Evolutionary conservation across 1,140 invertebrate genomes (phyloP).

Genomic region (Dendrolimus kikuchii): DNA sequence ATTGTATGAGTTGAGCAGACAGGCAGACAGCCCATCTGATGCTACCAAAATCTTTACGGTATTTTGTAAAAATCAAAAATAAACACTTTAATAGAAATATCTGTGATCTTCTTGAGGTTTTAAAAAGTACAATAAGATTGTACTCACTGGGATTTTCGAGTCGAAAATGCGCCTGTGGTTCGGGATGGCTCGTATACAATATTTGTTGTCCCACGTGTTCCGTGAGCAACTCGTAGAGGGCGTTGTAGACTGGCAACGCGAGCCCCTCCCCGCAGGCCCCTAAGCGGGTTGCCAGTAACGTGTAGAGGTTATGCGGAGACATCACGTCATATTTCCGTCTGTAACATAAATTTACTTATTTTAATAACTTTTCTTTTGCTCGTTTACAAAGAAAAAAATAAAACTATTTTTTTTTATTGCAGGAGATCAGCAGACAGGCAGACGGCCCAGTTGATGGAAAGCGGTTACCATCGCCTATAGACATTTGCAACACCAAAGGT

Average conservation of each 20-base stretch:
- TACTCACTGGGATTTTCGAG: conserved; percentile 97
- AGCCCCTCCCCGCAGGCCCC: conserved; percentile 79
- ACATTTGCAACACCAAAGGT: no score
- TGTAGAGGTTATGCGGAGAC: conserved; percentile 98
- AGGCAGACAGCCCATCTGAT: no score
- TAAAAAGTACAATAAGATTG: background rate
- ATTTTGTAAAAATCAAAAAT: no score
- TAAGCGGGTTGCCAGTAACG: conserved; percentile 93
- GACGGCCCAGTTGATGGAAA: no score
- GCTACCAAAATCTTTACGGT: no score
- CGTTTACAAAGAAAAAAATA: no score
- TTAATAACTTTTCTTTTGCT: no score
- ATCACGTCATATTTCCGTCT: conserved; percentile 98
- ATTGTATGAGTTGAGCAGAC: no score
- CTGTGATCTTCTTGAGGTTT: background rate
- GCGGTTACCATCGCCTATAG: no score
- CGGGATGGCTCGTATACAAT: conserved; percentile 90
- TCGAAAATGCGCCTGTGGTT: conserved; percentile 94
- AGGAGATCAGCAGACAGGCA: no score
- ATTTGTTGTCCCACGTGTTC: conserved; percentile 97
- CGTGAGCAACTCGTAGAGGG: conserved; percentile 98
- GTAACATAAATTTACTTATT: conserved; percentile 12
- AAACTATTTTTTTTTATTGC: no score
- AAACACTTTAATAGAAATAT: background rate
- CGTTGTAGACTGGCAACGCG: conserved; percentile 96